Evolutionary conservation across 2,113 vertebrate species (phyloP), one percentile per base, ranked within the genome.

Genomic region (Ceratotherium simum): DNA sequence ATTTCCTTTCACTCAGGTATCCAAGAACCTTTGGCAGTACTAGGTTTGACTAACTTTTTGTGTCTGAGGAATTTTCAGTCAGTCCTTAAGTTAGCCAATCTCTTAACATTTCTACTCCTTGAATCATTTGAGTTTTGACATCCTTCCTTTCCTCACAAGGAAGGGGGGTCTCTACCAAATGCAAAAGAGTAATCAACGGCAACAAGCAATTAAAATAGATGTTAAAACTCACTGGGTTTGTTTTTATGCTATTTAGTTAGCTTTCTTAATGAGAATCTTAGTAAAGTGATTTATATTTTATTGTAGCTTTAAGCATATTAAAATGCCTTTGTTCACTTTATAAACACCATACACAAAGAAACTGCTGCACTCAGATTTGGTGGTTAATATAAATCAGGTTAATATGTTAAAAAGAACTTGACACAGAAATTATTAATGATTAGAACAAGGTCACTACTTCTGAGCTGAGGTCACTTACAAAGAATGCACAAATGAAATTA

Each of bases 401-500:
- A 98, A 98, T 98, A 98, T 92, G 96, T 98, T 98, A 98, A 98
- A 98, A 98, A 97, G 97, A 98, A 98, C 95, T 98, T 98, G 97
- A 98, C 97, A 98, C 94, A 94, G 96, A 98, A 97, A 98, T 97
- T 98, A 99, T 99, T 98, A 99, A 99, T 98, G 97, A 98, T 98
- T 89, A 98, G 97, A 99, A 99, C 98, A 99, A 98, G 98, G 98
- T 98, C 98, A 95, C 97, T 97, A 97, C 98, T 98, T 98, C 98
- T 99, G 96, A 98, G 97, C 98, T 98, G 98, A 98, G 98, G 98
- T 98, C 98, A 98, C 97, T 98, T 99, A 98, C 98, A 99, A 98
- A 98, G 98, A 98, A 99, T 98, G 96, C 98, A 98, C 97, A 98
- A 98, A 99, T 98, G 98, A 99, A 99, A 99, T 98, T 98, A 98